Evolutionary conservation across 2,888 invertebrate species (phyloP).

Genomic region (Auanema freiburgensis): DNA sequence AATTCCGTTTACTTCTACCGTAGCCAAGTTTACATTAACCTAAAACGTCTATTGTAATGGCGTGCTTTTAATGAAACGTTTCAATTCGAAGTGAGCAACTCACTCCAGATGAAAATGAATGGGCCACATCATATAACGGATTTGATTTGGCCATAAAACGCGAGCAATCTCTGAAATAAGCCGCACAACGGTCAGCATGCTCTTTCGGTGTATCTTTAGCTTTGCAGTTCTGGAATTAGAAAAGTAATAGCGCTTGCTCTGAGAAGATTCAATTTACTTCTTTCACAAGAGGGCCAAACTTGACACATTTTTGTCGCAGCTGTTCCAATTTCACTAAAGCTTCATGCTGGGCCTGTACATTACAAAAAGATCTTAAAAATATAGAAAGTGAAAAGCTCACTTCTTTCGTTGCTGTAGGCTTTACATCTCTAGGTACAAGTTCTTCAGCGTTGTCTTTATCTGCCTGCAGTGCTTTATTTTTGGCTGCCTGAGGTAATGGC

Average conservation of each 20-base stretch:
- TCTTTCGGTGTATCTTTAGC: constrained; percentile 26
- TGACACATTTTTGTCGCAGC: neutral
- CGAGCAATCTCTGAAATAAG: constrained; percentile 49
- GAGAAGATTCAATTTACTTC: neutral
- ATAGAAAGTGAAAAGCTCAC: too few species aligned
- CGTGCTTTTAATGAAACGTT: constrained; percentile 6
- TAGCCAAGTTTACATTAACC: constrained; percentile 50
- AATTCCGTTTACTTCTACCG: constrained; percentile 55
- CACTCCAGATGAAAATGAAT: constrained; percentile 49
- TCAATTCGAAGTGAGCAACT: neutral
- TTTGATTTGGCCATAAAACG: constrained; percentile 49
- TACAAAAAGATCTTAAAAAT: too few species aligned
- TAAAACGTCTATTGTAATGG: constrained; percentile 16
- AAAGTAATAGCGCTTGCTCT: neutral
- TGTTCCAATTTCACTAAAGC: too few species aligned
- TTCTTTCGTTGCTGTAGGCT: too few species aligned
- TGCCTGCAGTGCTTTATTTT: too few species aligned
- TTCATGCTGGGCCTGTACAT: too few species aligned
- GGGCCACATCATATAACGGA: constrained; percentile 49
- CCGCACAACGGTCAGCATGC: constrained; percentile 36
- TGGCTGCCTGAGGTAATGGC: too few species aligned
- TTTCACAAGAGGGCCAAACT: neutral
- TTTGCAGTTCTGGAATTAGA: constrained; percentile 30
- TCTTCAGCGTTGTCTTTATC: too few species aligned
- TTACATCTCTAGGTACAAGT: too few species aligned